Evolutionary conservation across 2,888 invertebrate genomes (phyloP), one percentile per base, ranked within the genome.

Genomic region (Drosophila peninsularis): DNA sequence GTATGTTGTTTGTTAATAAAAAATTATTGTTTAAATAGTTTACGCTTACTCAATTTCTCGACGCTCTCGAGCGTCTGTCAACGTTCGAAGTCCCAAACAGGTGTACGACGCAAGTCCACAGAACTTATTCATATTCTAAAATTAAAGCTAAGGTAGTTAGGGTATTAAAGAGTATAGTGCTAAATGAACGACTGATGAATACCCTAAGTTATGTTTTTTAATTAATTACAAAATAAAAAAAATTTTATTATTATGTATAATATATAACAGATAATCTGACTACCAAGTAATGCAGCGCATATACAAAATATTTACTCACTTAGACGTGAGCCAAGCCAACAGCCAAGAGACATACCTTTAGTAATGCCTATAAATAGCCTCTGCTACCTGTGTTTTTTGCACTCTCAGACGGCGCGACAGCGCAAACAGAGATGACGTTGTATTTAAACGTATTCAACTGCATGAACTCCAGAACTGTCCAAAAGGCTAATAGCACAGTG

Each of bases 341-440:
- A 67, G 55, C 27, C 19, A n/a, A n/a, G n/a, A n/a, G 37, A 17
- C 9, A 30, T 21, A 34, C 24, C 44, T 24, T 32, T 37, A 27
- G 37, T 39, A 19, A 37, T 10, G 36, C 39, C n/a, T 69, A 65
- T 53, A 62, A 56, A 65, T 74, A 65, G 56, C 17, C 0, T 14
- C 17, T 10, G 21, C 34, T 45, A 11, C 34, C 56, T 44, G 55
- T 87, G 57, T 34, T 19, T 69, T 61, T 71, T 63, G 9, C n/a
- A 3, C 19, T 52, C 9, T 9, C 41, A 49, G 41, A 32, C 47
- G 41, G 36, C 49, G 50, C 36, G 55, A 30, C 52, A 64, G 57
- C 54, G 68, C 67, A 82, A 80, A 82, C 69, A 74, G 41, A 10
- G 63, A 63, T 73, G 84, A 87, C 78, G 77, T 55, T 58, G 54